Conservation (phyloP, 2,888 invertebrate species). For the Chironomus tentans region DNA sequence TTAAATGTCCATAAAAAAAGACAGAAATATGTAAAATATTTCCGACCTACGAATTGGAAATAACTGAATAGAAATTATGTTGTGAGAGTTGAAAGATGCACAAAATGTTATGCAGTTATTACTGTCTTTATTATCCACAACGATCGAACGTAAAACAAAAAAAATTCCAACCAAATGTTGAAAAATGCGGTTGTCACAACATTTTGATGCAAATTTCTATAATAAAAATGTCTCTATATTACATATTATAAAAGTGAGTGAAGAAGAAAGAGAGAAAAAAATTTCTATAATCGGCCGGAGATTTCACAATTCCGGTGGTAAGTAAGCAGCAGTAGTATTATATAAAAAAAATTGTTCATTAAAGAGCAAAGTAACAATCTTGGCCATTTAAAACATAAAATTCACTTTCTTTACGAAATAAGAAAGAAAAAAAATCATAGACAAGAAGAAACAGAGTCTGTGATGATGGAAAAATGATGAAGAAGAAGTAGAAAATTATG, state of each 20-base stretch:
- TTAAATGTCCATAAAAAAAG: too few species aligned
- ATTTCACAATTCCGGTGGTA: slow-evolving; percentile 27
- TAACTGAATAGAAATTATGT: background rate
- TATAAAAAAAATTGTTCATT: slow-evolving; percentile 1
- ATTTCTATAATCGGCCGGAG: background rate
- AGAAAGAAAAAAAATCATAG: background rate
- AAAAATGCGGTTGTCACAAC: background rate
- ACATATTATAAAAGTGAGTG: background rate
- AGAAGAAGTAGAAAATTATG: background rate
- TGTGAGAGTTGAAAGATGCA: background rate
- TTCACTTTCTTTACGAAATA: slow-evolving; percentile 21
- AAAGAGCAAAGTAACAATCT: background rate
- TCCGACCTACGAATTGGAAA: background rate
- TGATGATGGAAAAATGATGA: background rate
- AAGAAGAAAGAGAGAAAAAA: background rate
- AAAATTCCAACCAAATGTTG: background rate
- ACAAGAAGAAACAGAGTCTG: background rate
- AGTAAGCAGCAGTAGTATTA: slow-evolving; percentile 3
- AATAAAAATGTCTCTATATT: background rate
- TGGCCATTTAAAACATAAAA: slow-evolving; percentile 18
- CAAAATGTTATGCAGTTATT: background rate
- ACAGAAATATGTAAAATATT: background rate
- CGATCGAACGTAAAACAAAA: background rate
- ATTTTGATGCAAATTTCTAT: background rate
- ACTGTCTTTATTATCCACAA: background rate